phyloP scores from a whole-genome alignment of 2,888 invertebrate genomes.

The Lithosia quadra region DNA sequence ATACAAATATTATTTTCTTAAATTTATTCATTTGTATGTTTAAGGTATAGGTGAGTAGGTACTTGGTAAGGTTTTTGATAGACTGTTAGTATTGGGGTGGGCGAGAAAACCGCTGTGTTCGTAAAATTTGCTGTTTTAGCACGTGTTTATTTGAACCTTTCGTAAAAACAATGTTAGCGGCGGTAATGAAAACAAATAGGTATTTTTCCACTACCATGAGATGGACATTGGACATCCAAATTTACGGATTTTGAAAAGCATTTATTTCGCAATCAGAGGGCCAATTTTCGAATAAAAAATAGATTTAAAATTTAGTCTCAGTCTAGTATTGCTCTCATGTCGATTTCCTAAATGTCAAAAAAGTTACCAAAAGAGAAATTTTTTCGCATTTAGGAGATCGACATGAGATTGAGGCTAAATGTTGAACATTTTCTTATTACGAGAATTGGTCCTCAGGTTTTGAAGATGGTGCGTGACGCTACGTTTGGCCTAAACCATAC shows the following conservation, averaged over 20 bases:
- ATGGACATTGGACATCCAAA: not conserved
- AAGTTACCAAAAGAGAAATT: too few relatives aligned
- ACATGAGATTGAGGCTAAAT: too few relatives aligned
- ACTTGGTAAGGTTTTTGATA: not conserved
- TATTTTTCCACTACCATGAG: not conserved
- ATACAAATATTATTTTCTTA: conserved; percentile 9
- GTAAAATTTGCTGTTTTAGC: not conserved
- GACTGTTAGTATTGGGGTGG: not conserved
- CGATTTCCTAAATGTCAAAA: too few relatives aligned
- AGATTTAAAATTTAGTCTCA: too few relatives aligned
- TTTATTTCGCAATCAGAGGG: not conserved
- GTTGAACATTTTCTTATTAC: too few relatives aligned
- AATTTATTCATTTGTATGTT: conserved; percentile 13
- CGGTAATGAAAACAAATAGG: conserved; percentile 1
- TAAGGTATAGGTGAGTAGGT: not conserved
- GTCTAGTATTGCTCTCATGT: too few relatives aligned
- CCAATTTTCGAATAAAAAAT: too few relatives aligned
- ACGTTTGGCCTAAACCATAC: not conserved
- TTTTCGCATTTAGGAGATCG: too few relatives aligned
- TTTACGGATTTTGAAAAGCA: too few relatives aligned
- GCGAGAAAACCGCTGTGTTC: not conserved
- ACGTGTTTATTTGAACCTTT: not conserved
- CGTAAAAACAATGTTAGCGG: not conserved
- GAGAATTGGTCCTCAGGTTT: too few relatives aligned
- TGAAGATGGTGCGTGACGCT: not conserved